These are phyloP conservation scores for Coturnix japonica DNA, from an alignment of 2,113 vertebrate genomes.

Conservation along the genomic window DNA sequence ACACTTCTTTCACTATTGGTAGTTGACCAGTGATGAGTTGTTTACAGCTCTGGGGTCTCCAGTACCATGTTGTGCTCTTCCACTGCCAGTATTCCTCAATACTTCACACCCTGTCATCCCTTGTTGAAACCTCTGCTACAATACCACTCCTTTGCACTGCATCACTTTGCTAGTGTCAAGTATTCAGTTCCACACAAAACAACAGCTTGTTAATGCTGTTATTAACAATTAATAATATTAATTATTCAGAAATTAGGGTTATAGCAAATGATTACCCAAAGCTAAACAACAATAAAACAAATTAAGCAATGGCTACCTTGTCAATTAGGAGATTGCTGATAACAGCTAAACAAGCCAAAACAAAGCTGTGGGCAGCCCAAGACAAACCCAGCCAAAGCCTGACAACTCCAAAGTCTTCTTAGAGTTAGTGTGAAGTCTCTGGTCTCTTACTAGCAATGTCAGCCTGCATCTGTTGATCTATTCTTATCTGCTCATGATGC, in stretches of 20 bases:
- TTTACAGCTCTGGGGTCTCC: not conserved
- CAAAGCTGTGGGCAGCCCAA: not conserved
- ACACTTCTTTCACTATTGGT: not conserved
- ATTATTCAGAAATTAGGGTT: not conserved
- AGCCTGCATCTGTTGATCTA: not conserved
- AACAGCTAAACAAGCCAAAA: not conserved
- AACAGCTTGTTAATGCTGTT: not conserved
- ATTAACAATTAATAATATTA: too few species aligned
- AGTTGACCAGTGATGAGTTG: not conserved
- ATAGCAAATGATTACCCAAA: not conserved
- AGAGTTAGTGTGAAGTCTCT: not conserved
- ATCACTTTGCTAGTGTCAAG: not conserved
- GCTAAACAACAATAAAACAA: not conserved
- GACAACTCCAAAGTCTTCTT: fast-evolving
- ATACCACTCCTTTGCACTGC: not conserved
- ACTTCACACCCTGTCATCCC: not conserved
- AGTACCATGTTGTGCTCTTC: not conserved
- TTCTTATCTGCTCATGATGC: not conserved
- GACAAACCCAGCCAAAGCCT: not conserved
- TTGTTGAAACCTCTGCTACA: not conserved
- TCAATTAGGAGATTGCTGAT: not conserved
- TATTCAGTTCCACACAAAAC: not conserved
- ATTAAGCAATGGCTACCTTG: not conserved
- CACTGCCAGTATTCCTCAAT: not conserved
- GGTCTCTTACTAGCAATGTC: not conserved